Percentiles rank a stretch among this genome's conserved stretches.
Conservation (phyloP, 2,113 vertebrate genomes). For the Coptodon bakossiorum region DNA sequence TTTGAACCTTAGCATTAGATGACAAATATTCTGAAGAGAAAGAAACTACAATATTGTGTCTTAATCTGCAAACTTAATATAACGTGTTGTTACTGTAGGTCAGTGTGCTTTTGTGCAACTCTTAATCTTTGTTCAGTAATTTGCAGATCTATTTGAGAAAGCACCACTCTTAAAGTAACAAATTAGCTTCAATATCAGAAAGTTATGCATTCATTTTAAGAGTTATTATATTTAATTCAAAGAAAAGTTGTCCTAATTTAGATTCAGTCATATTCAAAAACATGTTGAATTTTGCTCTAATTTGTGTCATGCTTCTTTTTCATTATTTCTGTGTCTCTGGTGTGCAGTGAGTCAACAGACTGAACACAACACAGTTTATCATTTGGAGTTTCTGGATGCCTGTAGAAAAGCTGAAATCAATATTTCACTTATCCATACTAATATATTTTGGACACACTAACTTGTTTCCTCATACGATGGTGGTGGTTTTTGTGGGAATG, state of each 20-base stretch:
- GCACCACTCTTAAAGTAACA: neutral
- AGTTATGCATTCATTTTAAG: neutral
- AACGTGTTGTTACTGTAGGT: neutral
- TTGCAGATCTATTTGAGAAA: neutral
- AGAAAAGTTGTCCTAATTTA: neutral
- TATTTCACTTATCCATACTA: neutral
- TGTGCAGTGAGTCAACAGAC: neutral
- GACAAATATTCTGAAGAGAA: neutral
- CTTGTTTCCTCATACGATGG: slow-evolving; percentile 84
- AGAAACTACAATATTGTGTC: neutral
- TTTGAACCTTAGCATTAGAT: neutral
- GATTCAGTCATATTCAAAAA: neutral
- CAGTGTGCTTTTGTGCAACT: no score
- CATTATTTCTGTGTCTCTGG: neutral
- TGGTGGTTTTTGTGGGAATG: slow-evolving; percentile 73
- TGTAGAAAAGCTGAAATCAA: neutral
- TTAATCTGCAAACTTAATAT: neutral
- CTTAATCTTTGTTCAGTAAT: neutral
- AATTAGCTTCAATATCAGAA: neutral
- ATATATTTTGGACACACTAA: slow-evolving; percentile 26
- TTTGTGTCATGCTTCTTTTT: neutral
- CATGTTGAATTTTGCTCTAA: neutral
- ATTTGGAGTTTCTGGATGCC: neutral
- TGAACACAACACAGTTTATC: neutral
- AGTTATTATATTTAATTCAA: neutral